A percentile compares a stretch with the other conserved stretches of the same genome.
Evolutionary conservation across 2,797 vertebrate species (phyloP).

Genomic region (Babyrousa celebensis): DNA sequence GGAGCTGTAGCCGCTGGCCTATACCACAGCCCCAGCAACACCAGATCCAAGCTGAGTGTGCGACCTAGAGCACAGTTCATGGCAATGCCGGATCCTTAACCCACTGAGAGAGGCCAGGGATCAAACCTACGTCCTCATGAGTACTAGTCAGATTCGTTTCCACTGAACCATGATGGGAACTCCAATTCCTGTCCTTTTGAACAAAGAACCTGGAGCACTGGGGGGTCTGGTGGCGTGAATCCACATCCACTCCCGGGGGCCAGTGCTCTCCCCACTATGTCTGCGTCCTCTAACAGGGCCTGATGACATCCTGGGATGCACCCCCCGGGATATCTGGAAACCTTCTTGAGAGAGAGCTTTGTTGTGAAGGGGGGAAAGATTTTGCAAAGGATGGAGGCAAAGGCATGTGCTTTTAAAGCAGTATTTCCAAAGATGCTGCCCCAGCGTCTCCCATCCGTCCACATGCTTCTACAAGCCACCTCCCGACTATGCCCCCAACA

Average conservation of each 20-base stretch:
- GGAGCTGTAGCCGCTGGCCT: too few species aligned
- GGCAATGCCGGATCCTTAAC: too few species aligned
- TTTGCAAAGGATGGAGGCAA: not conserved
- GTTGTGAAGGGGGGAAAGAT: not conserved
- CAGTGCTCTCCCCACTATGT: fast-evolving
- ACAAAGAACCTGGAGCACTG: not conserved
- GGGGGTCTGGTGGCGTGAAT: not conserved
- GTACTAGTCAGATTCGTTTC: too few species aligned
- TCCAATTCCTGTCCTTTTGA: not conserved
- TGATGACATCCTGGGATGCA: fast-evolving
- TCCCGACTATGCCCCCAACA: not conserved
- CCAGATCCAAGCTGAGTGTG: too few species aligned
- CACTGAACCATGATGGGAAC: too few species aligned
- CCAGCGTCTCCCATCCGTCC: not conserved
- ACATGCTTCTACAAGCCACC: not conserved
- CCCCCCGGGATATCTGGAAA: fast-evolving
- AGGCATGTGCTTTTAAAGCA: not conserved
- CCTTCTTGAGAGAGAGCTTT: not conserved
- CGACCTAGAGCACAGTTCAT: too few species aligned
- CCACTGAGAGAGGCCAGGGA: too few species aligned
- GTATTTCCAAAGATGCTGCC: not conserved
- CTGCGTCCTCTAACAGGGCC: not conserved
- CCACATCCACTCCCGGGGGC: fast-evolving
- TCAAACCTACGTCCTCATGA: too few species aligned
- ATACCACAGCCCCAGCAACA: too few species aligned